Evolutionary conservation across 2,113 vertebrate species (phyloP).

Genomic region (Zosterops japonicus): DNA sequence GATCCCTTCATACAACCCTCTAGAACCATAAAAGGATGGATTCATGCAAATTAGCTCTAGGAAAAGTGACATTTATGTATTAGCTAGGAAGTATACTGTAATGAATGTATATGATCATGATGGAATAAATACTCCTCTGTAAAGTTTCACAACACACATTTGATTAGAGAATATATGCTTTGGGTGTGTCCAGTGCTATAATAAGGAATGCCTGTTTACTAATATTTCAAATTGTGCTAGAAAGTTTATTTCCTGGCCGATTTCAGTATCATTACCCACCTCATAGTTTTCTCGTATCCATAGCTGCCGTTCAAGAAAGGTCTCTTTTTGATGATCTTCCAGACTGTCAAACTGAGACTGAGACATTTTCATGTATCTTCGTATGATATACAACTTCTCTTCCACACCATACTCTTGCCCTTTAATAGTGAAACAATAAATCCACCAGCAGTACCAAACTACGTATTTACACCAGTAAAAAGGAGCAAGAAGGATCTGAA

Average conservation of each 20-base stretch:
- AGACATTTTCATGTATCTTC: constrained; percentile 93
- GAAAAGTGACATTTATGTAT: not conserved
- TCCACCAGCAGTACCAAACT: constrained; percentile 86
- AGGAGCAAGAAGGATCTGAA: constrained; percentile 88
- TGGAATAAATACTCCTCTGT: not conserved
- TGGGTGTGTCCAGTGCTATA: not conserved
- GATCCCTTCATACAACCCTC: not conserved
- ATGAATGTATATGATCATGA: not conserved
- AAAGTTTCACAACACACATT: not conserved
- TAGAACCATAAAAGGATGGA: fast-evolving
- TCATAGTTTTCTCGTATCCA: constrained; percentile 94
- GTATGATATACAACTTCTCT: constrained; percentile 92
- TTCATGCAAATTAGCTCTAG: not conserved
- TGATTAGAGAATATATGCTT: not conserved
- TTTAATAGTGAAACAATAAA: constrained; percentile 90
- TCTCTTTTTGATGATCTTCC: constrained; percentile 83
- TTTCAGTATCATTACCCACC: constrained; percentile 68
- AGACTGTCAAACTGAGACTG: constrained; percentile 93
- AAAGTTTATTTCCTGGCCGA: not conserved
- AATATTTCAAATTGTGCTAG: not conserved
- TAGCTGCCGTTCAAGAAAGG: constrained; percentile 85
- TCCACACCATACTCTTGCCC: constrained; percentile 88
- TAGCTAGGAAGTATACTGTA: not conserved
- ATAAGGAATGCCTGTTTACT: not conserved
- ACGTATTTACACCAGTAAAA: constrained; percentile 84